Evolutionary conservation across 2,113 vertebrate species (phyloP).

Genomic region (Melanotaenia duboulayi): DNA sequence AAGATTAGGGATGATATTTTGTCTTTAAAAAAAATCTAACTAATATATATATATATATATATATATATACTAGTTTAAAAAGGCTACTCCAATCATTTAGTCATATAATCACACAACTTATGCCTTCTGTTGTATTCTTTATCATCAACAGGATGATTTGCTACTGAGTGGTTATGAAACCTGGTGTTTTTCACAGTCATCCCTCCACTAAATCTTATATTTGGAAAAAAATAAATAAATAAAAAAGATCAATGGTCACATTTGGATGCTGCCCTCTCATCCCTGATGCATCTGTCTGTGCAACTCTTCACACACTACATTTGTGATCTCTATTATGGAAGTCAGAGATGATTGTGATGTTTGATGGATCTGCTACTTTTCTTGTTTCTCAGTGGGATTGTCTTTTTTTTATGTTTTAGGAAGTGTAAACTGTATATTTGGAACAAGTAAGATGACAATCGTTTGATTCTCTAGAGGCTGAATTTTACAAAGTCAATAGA

Average conservation of each 20-base stretch:
- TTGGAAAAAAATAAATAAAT: too few relatives aligned
- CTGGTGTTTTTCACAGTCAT: constrained; percentile 46
- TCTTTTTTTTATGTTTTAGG: constrained; percentile 18
- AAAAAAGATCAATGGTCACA: constrained; percentile 9
- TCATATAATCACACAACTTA: constrained; percentile 16
- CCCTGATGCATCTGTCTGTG: background rate
- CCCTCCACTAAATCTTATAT: constrained; percentile 73
- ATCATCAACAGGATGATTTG: constrained; percentile 31
- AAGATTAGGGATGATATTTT: constrained; percentile 8
- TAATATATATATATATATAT: background rate
- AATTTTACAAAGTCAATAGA: constrained; percentile 10
- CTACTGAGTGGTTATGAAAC: constrained; percentile 30
- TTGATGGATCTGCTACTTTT: background rate
- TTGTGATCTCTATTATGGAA: background rate
- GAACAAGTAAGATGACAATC: constrained; percentile 53
- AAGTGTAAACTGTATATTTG: constrained; percentile 13
- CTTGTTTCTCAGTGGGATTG: background rate
- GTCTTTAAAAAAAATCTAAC: constrained; percentile 5
- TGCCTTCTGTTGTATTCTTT: constrained; percentile 32
- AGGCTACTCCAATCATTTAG: constrained; percentile 22
- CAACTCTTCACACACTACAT: background rate
- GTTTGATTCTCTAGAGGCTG: constrained; percentile 16
- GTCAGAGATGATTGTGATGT: constrained; percentile 3
- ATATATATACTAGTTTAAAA: constrained; percentile 6
- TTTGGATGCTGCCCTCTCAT: constrained; percentile 45